phyloP scores from a whole-genome alignment of 92 coral and sea anemone genomes.

The Zoanthus solanderi region DNA sequence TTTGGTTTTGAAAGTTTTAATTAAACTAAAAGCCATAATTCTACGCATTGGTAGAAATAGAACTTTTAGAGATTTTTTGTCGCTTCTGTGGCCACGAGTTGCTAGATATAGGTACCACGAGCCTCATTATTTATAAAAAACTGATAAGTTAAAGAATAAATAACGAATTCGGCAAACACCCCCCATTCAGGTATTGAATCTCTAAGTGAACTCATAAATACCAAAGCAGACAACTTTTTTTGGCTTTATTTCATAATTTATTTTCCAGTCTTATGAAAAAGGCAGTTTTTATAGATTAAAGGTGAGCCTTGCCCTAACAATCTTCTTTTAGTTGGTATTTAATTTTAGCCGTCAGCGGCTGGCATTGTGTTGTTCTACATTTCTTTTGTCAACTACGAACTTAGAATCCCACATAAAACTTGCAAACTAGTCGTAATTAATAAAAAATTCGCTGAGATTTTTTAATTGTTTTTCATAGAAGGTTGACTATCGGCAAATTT shows the following conservation, averaged over 20 bases:
- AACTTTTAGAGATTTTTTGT: conserved; percentile 74
- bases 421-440: conserved; percentile 64
- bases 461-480: conserved; percentile 54
- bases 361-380: conserved; percentile 28
- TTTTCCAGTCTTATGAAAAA: background rate
- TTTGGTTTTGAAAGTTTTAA: conserved; percentile 92
- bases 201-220: conserved; percentile 39
- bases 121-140: conserved; percentile 40
- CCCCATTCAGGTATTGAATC: conserved; percentile 43
- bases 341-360: background rate
- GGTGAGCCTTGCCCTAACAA: background rate
- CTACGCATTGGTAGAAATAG: conserved; percentile 76
- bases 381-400: conserved; percentile 51
- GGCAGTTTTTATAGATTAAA: background rate
- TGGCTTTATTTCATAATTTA: conserved; percentile 34
- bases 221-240: conserved; percentile 40
- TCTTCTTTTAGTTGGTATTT: background rate
- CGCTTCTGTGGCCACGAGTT: conserved; percentile 56
- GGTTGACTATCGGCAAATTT: conserved; percentile 42
- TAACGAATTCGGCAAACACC: conserved; percentile 51
- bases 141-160: conserved; percentile 22
- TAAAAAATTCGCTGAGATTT: conserved; percentile 75
- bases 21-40: conserved; percentile 92
- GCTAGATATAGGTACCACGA: conserved; percentile 58
- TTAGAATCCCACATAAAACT: conserved; percentile 51